Conservation (phyloP, 2,113 vertebrate genomes). For the Heterotis niloticus region DNA sequence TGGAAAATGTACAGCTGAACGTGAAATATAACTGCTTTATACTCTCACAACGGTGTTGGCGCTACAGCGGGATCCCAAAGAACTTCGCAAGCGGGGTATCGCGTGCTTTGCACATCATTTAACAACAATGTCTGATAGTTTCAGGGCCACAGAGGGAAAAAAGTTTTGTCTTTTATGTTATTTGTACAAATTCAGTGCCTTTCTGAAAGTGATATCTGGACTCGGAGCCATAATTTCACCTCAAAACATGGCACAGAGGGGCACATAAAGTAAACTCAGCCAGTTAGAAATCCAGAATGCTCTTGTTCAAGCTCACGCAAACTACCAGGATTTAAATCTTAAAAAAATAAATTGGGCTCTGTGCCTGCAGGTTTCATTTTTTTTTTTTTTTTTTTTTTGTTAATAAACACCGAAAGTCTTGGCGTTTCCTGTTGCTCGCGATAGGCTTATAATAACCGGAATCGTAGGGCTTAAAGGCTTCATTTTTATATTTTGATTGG, state of each 20-base stretch:
- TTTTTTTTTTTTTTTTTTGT: too few species aligned
- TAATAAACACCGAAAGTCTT: too few species aligned
- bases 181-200: neutral
- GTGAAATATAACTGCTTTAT: neutral
- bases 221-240: neutral
- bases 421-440: too few species aligned
- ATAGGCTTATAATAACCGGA: too few species aligned
- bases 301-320: too few species aligned
- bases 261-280: neutral
- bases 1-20: neutral
- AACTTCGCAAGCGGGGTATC: neutral
- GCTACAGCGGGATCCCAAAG: neutral
- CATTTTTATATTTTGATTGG: too few species aligned
- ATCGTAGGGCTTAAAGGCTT: too few species aligned
- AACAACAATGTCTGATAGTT: neutral
- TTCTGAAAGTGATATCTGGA: slow-evolving; percentile 17
- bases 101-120: neutral
- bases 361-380: too few species aligned
- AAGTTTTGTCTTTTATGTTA: slow-evolving; percentile 9
- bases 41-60: neutral
- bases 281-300: too few species aligned
- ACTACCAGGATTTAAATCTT: too few species aligned
- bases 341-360: too few species aligned
- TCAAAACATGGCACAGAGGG: slow-evolving; percentile 9
- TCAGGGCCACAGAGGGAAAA: neutral